Conservation (phyloP, 2,797 vertebrate species). For the Delichon dasypus region DNA sequence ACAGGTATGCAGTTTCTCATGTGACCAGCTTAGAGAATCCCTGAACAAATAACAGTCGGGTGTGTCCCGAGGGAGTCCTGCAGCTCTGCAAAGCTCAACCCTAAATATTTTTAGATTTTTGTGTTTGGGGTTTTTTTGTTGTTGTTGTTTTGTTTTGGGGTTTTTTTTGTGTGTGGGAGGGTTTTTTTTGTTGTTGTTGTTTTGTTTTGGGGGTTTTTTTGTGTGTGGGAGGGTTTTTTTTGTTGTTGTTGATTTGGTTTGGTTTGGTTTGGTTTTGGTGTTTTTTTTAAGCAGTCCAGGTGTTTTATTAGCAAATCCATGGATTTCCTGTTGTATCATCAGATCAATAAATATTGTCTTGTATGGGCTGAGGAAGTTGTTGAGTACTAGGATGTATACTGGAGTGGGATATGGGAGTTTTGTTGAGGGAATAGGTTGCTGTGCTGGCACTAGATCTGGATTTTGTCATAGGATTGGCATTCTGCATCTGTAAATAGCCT, state of each 20-base stretch:
- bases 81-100: neutral
- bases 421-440: neutral
- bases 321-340: neutral
- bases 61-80: neutral
- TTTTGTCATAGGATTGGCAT: neutral
- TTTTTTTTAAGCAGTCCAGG: neutral
- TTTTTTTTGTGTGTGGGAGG: no score
- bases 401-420: neutral
- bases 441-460: neutral
- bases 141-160: no score
- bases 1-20: slow-evolving; percentile 51
- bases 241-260: no score
- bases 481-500: neutral
- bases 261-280: no score
- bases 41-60: neutral
- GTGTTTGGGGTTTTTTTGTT: no score
- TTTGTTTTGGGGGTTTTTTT: no score
- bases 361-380: neutral
- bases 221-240: no score
- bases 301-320: neutral
- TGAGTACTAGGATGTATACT: neutral
- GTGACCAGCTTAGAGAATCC: neutral
- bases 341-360: neutral
- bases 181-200: no score
- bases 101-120: neutral